A percentile compares a stretch with the other conserved stretches of the same genome.
Conservation (phyloP, 2,888 invertebrate genomes). For the Andrena camellia region DNA sequence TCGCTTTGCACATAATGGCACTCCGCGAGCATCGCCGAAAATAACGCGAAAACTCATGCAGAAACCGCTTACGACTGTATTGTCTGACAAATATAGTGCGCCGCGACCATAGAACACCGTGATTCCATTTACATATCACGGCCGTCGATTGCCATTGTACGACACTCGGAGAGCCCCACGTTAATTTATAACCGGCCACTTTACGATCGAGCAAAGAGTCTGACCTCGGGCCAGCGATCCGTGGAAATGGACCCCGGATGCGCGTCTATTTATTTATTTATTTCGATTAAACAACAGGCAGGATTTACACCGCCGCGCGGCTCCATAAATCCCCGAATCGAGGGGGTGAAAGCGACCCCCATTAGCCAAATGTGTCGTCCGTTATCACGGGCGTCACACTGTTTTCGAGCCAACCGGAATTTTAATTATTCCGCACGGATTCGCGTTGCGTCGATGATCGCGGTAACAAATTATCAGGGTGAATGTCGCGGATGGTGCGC, state of each 20-base stretch:
- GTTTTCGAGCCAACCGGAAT: constrained; percentile 49
- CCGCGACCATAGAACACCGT: constrained; percentile 26
- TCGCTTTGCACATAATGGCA: constrained; percentile 60
- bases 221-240: constrained; percentile 25
- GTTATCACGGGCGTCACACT: constrained; percentile 43
- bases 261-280: constrained; percentile 34
- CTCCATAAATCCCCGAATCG: constrained; percentile 50
- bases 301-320: constrained; percentile 31
- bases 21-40: constrained; percentile 38
- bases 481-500: constrained; percentile 17
- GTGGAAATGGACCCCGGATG: constrained; percentile 19
- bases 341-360: constrained; percentile 36
- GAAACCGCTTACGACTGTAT: constrained; percentile 43
- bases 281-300: constrained; percentile 47
- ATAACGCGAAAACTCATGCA: constrained; percentile 49
- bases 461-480: constrained; percentile 21
- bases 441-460: not conserved
- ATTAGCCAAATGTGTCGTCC: constrained; percentile 63
- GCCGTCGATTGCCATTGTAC: constrained; percentile 50
- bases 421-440: constrained; percentile 56
- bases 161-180: constrained; percentile 31
- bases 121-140: constrained; percentile 56
- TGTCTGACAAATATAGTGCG: constrained; percentile 59
- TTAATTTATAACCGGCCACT: constrained; percentile 56
- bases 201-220: constrained; percentile 43